A percentile compares a stretch with the other conserved stretches of the same genome.
Conservation (phyloP, 2,797 vertebrate genomes). For the Pangasius djambal region DNA sequence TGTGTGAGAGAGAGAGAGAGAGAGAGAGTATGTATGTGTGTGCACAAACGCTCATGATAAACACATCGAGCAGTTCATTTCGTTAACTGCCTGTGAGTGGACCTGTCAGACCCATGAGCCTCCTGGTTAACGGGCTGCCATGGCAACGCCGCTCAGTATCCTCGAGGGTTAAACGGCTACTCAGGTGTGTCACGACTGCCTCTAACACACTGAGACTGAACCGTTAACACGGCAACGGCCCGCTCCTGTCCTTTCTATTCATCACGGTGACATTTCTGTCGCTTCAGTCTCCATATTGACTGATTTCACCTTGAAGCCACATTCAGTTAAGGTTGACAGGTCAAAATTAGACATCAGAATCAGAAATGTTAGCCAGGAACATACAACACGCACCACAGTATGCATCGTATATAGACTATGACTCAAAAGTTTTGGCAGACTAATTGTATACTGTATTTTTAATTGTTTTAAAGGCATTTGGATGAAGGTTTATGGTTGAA, state of each 20-base stretch:
- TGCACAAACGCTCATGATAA: constrained; percentile 35
- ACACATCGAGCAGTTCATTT: constrained; percentile 58
- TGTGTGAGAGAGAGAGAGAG: too few species aligned
- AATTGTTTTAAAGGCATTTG: background rate
- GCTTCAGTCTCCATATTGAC: background rate
- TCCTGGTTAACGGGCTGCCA: constrained; percentile 53
- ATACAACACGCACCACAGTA: too few species aligned
- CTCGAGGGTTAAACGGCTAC: constrained; percentile 51
- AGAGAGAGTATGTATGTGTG: constrained; percentile 22
- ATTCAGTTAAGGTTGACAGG: background rate
- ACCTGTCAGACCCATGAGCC: constrained; percentile 51
- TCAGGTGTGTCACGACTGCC: constrained; percentile 44
- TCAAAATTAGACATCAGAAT: background rate
- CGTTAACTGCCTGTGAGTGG: constrained; percentile 55
- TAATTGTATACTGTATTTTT: background rate
- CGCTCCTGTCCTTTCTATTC: background rate
- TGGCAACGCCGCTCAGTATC: constrained; percentile 51
- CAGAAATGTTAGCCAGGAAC: background rate
- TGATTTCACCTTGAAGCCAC: constrained; percentile 8
- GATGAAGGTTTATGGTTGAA: background rate
- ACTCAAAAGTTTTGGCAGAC: too few species aligned
- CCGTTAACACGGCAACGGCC: background rate
- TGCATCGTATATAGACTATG: background rate
- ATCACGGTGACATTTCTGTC: constrained; percentile 9
- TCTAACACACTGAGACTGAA: constrained; percentile 21